Percentiles rank a stretch among this genome's conserved stretches.
These are phyloP conservation scores for Pimephales promelas DNA, from an alignment of 2,113 vertebrate species.

Conservation along the genomic window DNA sequence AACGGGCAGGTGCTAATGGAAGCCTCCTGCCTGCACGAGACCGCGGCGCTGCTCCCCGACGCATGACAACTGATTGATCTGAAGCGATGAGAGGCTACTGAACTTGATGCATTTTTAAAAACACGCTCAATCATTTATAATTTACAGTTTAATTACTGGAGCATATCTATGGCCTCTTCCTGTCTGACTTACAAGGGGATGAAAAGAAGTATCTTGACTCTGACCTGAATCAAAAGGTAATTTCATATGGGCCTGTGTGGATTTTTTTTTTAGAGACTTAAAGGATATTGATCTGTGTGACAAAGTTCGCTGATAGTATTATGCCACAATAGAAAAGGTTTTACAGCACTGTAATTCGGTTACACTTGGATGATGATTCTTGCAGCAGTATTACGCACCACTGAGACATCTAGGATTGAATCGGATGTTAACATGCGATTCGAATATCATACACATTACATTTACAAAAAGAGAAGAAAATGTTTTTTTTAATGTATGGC, in stretches of 20 bases:
- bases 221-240: slow-evolving; percentile 52
- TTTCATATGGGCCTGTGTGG: slow-evolving; percentile 53
- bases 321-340: slow-evolving; percentile 59
- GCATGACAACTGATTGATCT: slow-evolving; percentile 59
- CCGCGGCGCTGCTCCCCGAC: slow-evolving; percentile 22
- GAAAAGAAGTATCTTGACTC: slow-evolving; percentile 35
- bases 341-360: slow-evolving; percentile 57
- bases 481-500: not conserved
- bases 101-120: slow-evolving; percentile 60
- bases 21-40: slow-evolving; percentile 17
- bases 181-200: slow-evolving; percentile 36
- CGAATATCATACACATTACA: not conserved
- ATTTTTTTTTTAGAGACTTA: slow-evolving; percentile 49
- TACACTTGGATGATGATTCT: slow-evolving; percentile 43
- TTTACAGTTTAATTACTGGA: slow-evolving; percentile 58
- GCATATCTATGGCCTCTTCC: slow-evolving; percentile 39
- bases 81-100: slow-evolving; percentile 50
- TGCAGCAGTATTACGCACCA: not conserved
- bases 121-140: slow-evolving; percentile 59
- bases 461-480: not conserved
- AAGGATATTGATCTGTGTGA: slow-evolving; percentile 66
- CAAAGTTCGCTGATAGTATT: slow-evolving; percentile 61
- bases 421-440: not conserved
- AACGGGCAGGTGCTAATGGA: slow-evolving; percentile 47
- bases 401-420: not conserved